These are phyloP conservation scores for Dermolepida albohirtum DNA, from an alignment of 2,888 invertebrate genomes.

Conservation along the genomic window DNA sequence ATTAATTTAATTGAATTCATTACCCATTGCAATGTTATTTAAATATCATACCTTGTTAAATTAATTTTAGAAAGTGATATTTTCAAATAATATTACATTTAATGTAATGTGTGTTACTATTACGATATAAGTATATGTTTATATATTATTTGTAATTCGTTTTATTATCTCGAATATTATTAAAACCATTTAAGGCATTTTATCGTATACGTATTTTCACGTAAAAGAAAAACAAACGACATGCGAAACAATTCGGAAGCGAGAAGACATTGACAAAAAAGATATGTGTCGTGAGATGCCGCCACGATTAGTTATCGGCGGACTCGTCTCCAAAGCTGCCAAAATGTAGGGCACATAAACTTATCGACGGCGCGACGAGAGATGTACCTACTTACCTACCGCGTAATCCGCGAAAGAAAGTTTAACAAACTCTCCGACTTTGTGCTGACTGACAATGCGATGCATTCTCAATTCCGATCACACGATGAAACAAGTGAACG, in stretches of 20 bases:
- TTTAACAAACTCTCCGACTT: conserved; percentile 17
- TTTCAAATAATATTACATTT: no score
- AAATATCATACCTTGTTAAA: no score
- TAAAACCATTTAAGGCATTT: no score
- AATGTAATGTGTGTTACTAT: no score
- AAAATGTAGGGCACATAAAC: conserved; percentile 44
- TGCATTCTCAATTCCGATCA: conserved; percentile 62
- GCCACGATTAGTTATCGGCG: conserved; percentile 39
- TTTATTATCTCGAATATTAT: no score
- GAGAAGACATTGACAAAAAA: conserved; percentile 1
- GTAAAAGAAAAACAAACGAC: conserved; percentile 18
- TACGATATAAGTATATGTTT: no score
- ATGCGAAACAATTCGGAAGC: conserved; percentile 24
- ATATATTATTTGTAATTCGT: no score
- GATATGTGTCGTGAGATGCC: background rate
- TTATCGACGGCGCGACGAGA: conserved; percentile 23
- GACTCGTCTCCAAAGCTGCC: conserved; percentile 43
- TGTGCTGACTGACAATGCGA: conserved; percentile 58
- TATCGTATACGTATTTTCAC: no score
- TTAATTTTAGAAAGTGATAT: no score
- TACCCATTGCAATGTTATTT: no score
- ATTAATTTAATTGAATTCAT: no score
- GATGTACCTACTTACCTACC: conserved; percentile 22
- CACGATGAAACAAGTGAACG: conserved; percentile 63
- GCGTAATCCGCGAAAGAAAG: conserved; percentile 20